Conservation (phyloP, 1,140 invertebrate species). For the Theocolax elegans region DNA sequence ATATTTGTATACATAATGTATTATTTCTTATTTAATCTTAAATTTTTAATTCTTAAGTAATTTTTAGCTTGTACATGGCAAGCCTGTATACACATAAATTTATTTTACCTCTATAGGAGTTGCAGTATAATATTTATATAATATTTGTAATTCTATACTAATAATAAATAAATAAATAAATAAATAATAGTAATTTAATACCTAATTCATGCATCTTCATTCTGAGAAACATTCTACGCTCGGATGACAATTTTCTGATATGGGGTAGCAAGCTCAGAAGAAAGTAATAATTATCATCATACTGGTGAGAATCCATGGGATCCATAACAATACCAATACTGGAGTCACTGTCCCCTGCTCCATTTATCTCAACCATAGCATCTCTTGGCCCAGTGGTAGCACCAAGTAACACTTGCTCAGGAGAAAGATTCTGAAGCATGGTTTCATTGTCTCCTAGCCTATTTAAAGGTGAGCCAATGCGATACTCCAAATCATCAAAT, state of each 20-base stretch:
- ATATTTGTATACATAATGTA: too few species aligned
- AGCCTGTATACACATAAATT: too few species aligned
- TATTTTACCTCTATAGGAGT: too few species aligned
- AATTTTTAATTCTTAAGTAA: too few species aligned
- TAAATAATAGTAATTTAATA: too few species aligned
- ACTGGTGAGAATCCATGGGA: constrained; percentile 54
- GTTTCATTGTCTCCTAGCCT: constrained; percentile 55
- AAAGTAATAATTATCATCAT: constrained; percentile 65
- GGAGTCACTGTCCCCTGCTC: constrained; percentile 48
- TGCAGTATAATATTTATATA: too few species aligned
- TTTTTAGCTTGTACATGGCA: too few species aligned
- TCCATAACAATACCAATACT: constrained; percentile 52
- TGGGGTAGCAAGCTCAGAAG: constrained; percentile 64
- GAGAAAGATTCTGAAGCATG: constrained; percentile 62
- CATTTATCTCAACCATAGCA: constrained; percentile 7
- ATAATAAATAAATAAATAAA: too few species aligned
- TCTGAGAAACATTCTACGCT: constrained; percentile 60
- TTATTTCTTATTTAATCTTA: too few species aligned
- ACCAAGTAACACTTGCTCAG: constrained; percentile 60
- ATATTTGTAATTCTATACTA: too few species aligned
- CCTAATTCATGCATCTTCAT: constrained; percentile 64
- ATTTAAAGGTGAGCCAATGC: constrained; percentile 52
- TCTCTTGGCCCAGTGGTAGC: constrained; percentile 9
- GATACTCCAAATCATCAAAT: constrained; percentile 57
- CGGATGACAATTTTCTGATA: constrained; percentile 58